Evolutionary conservation across 1,140 invertebrate genomes (phyloP).

Genomic region (Leptopilina boulardi): DNA sequence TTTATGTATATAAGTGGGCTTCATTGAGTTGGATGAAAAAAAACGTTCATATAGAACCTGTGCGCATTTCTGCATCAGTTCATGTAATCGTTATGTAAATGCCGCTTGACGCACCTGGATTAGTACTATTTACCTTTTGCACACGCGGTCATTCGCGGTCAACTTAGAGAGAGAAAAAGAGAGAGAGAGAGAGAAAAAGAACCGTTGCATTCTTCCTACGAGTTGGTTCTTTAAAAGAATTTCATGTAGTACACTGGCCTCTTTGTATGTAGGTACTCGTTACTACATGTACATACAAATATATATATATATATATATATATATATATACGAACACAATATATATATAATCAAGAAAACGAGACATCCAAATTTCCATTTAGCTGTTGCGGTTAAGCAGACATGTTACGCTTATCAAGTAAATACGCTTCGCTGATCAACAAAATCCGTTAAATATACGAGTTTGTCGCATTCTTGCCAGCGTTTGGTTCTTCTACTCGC

Average conservation of each 20-base stretch:
- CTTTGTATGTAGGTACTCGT: constrained; percentile 20
- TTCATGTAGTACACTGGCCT: constrained; percentile 27
- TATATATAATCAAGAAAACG: no score
- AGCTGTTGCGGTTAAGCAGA: neutral
- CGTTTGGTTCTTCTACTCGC: neutral
- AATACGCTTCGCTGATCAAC: neutral
- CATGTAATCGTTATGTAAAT: constrained; percentile 59
- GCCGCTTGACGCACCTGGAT: constrained; percentile 53
- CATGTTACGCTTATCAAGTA: neutral
- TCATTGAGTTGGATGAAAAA: neutral
- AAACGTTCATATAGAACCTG: neutral
- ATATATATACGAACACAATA: no score
- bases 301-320: constrained; percentile 1
- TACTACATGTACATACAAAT: constrained; percentile 35
- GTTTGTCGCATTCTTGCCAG: neutral
- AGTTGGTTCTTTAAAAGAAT: constrained; percentile 36
- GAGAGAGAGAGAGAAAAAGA: constrained; percentile 46
- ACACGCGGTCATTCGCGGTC: constrained; percentile 69
- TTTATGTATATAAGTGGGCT: constrained; percentile 7
- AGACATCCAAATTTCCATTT: neutral
- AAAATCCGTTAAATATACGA: constrained; percentile 3
- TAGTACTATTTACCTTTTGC: constrained; percentile 64
- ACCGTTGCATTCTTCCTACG: constrained; percentile 63
- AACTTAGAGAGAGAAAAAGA: no score
- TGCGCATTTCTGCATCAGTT: constrained; percentile 9